Evolutionary conservation across 2,888 invertebrate species (phyloP).

Genomic region (Drosophila recens): DNA sequence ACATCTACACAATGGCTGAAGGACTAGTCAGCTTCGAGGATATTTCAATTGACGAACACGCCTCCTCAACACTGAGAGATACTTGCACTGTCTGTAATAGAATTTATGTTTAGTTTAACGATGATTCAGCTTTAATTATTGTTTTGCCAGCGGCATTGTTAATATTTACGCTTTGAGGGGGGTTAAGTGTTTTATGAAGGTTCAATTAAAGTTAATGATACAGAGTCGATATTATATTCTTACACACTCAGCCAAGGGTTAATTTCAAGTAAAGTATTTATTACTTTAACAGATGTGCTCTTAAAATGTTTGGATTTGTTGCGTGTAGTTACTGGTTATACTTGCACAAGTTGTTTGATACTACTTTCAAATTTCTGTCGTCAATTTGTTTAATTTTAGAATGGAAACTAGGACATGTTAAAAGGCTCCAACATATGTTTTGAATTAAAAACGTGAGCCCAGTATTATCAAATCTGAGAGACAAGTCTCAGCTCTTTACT

Average conservation of each 20-base stretch:
- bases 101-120: constrained; percentile 43
- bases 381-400: no score
- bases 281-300: constrained; percentile 5
- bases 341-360: neutral
- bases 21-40: constrained; percentile 10
- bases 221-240: constrained; percentile 8
- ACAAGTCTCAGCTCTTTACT: no score
- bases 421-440: no score
- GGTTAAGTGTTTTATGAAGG: constrained; percentile 59
- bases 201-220: constrained; percentile 70
- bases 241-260: neutral
- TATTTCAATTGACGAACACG: constrained; percentile 39
- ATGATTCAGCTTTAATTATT: constrained; percentile 71
- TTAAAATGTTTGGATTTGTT: neutral
- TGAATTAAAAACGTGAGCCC: no score
- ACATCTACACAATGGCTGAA: constrained; percentile 26
- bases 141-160: constrained; percentile 27
- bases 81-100: constrained; percentile 42
- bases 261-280: neutral
- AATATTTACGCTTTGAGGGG: constrained; percentile 18
- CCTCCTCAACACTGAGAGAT: constrained; percentile 12
- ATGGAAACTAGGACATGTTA: no score
- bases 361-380: no score
- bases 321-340: neutral
- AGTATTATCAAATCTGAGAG: no score